Conservation (phyloP, 2,113 vertebrate genomes). For the Gallinago jamesoni region DNA sequence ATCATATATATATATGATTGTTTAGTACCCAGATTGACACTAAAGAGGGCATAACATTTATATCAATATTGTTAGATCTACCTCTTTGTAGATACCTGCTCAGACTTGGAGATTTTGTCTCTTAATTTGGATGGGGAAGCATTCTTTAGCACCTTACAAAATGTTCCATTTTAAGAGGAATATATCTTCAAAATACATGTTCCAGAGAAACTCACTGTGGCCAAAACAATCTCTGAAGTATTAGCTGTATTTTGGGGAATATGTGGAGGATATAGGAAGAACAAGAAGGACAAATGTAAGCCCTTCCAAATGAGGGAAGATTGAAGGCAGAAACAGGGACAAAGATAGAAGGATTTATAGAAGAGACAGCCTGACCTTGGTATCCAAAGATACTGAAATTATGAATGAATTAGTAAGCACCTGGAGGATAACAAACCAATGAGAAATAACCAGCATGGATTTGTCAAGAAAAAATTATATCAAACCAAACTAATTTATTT, state of each 20-base stretch:
- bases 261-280: not conserved
- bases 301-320: not conserved
- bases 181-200: not conserved
- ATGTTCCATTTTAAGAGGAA: not conserved
- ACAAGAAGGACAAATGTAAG: not conserved
- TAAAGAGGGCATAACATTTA: not conserved
- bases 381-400: not conserved
- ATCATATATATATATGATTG: not conserved
- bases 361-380: not conserved
- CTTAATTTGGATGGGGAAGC: not conserved
- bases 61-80: not conserved
- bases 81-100: not conserved
- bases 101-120: not conserved
- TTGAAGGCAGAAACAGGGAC: not conserved
- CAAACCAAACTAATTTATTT: not conserved
- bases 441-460: not conserved
- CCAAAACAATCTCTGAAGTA: not conserved
- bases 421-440: not conserved
- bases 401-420: not conserved
- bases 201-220: not conserved
- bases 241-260: not conserved
- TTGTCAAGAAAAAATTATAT: not conserved
- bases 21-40: not conserved
- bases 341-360: not conserved
- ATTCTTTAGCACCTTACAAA: not conserved